Evolutionary conservation across 2,888 invertebrate genomes (phyloP).

Genomic region (Hypselothyrea guttata): DNA sequence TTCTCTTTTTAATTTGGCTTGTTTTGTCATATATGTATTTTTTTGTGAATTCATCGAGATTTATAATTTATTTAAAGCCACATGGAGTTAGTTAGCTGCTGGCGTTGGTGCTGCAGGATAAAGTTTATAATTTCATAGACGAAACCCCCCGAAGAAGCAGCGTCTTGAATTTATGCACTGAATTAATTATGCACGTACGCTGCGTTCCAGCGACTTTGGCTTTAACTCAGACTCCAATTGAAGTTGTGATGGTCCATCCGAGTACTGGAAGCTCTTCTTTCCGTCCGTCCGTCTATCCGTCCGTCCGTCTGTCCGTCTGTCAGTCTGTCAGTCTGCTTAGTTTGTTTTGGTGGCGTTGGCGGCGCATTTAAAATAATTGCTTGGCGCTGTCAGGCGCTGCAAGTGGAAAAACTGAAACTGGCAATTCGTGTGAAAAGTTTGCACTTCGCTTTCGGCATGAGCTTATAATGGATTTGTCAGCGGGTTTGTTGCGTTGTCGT

Average conservation of each 20-base stretch:
- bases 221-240: background rate
- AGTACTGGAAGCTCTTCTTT: constrained; percentile 28
- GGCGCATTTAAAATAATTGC: constrained; percentile 76
- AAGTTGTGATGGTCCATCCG: no score
- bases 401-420: constrained; percentile 42
- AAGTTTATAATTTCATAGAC: constrained; percentile 75
- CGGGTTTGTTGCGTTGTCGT: constrained; percentile 51
- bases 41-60: constrained; percentile 17
- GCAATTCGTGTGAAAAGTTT: constrained; percentile 73
- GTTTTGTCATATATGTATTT: background rate
- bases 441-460: constrained; percentile 71
- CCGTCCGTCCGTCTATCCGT: no score
- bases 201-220: background rate
- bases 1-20: no score
- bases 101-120: constrained; percentile 53
- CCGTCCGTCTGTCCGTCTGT: no score
- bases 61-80: constrained; percentile 66
- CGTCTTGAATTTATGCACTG: constrained; percentile 76
- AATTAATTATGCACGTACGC: constrained; percentile 77
- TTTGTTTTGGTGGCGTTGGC: constrained; percentile 58
- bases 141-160: constrained; percentile 21
- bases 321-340: constrained; percentile 59
- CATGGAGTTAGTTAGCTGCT: constrained; percentile 33
- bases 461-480: constrained; percentile 74
- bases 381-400: constrained; percentile 42